phyloP scores from a whole-genome alignment of 2,113 vertebrate genomes.

The Microcebus ravelobensis region DNA sequence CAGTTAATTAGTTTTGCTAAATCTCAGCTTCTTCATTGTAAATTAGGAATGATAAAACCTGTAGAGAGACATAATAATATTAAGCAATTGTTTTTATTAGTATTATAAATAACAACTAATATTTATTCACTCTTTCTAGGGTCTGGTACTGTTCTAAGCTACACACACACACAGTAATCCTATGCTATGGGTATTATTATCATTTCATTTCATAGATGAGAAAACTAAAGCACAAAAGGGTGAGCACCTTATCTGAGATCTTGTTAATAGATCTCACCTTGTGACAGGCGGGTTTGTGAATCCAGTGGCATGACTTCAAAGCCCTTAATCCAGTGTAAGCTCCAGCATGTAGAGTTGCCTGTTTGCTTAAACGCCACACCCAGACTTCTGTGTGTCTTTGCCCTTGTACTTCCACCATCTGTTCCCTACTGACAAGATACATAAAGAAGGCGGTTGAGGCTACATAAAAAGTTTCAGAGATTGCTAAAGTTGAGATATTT shows the following conservation, averaged over 20 bases:
- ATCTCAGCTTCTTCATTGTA: not conserved
- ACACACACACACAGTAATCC: not conserved
- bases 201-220: not conserved
- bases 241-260: not conserved
- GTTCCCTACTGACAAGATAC: not conserved
- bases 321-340: not conserved
- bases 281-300: not conserved
- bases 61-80: not conserved
- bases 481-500: not conserved
- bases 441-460: not conserved
- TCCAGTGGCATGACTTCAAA: not conserved
- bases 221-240: not conserved
- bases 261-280: not conserved
- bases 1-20: not conserved
- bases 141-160: not conserved
- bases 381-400: not conserved
- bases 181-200: not conserved
- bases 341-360: not conserved
- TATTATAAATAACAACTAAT: not conserved
- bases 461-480: not conserved
- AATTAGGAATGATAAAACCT: not conserved
- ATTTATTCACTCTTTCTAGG: not conserved
- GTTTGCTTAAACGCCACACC: not conserved
- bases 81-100: not conserved
- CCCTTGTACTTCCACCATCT: not conserved